These are phyloP conservation scores for Clunio marinus DNA, from an alignment of 2,888 invertebrate species.

Conservation along the genomic window DNA sequence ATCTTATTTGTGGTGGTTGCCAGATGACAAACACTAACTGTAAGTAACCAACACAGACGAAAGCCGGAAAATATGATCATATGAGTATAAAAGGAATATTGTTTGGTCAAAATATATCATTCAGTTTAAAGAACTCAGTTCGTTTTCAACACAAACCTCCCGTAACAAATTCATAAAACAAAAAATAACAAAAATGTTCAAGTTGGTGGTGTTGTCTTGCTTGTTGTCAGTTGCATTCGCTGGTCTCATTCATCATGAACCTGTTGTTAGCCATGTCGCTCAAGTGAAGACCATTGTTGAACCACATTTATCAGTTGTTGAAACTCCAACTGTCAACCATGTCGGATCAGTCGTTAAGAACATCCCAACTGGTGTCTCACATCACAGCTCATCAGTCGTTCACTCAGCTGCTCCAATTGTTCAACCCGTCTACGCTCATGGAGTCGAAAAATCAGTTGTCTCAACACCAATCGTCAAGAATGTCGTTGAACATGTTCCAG, in stretches of 20 bases:
- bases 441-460: constrained; percentile 33
- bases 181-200: constrained; percentile 37
- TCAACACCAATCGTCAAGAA: constrained; percentile 29
- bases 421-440: constrained; percentile 37
- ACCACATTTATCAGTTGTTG: constrained; percentile 12
- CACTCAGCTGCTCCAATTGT: constrained; percentile 24
- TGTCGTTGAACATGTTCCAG: constrained; percentile 32
- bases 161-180: too few species aligned
- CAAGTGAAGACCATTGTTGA: constrained; percentile 23
- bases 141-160: constrained; percentile 36
- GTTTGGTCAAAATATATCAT: constrained; percentile 37
- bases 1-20: too few species aligned
- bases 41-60: neutral
- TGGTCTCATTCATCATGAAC: neutral
- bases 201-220: constrained; percentile 38
- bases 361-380: constrained; percentile 36
- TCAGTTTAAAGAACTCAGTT: constrained; percentile 35
- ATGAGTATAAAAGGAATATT: constrained; percentile 34
- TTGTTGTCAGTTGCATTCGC: constrained; percentile 28
- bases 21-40: constrained; percentile 12
- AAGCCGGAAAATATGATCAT: constrained; percentile 18
- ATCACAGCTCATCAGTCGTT: constrained; percentile 35
- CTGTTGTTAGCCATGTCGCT: neutral
- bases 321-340: constrained; percentile 33
- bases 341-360: constrained; percentile 27